phyloP scores from a whole-genome alignment of 1,140 invertebrate species.

The Yoshiicerus persimilis region DNA sequence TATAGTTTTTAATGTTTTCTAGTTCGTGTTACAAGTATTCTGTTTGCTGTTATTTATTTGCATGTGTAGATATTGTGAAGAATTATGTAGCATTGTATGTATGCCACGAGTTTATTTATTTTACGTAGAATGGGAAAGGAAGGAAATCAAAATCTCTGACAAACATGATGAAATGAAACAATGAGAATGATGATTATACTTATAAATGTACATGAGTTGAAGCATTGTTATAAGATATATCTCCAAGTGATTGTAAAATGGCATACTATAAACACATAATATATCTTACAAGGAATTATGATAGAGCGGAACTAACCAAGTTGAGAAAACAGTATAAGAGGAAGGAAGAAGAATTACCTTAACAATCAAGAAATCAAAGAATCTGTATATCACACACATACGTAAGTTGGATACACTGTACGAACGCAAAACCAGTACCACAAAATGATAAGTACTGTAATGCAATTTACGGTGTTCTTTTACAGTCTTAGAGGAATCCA shows the following conservation, averaged over 20 bases:
- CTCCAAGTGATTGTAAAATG: not conserved
- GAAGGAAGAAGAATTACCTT: not conserved
- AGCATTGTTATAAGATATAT: not conserved
- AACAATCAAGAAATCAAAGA: not conserved
- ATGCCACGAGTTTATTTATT: not conserved
- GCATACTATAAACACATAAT: not conserved
- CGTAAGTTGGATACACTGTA: not conserved
- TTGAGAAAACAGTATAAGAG: not conserved
- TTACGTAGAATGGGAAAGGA: conserved; percentile 5
- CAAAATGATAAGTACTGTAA: not conserved
- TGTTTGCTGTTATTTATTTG: not conserved
- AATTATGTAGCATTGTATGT: not conserved
- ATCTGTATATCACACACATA: not conserved
- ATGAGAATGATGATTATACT: not conserved
- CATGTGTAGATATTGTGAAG: not conserved
- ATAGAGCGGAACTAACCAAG: not conserved
- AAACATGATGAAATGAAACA: conserved; percentile 12
- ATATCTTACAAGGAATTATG: not conserved
- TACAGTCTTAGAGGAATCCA: not conserved
- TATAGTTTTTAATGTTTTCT: not conserved
- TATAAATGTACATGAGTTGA: not conserved
- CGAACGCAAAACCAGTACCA: not conserved
- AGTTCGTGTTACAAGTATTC: not conserved
- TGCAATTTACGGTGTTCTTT: not conserved
- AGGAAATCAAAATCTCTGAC: not conserved